Percentiles rank a stretch among this genome's conserved stretches.
These are phyloP conservation scores for Zoanthus gigantus DNA, from an alignment of 92 coral and sea anemone species.

Conservation along the genomic window DNA sequence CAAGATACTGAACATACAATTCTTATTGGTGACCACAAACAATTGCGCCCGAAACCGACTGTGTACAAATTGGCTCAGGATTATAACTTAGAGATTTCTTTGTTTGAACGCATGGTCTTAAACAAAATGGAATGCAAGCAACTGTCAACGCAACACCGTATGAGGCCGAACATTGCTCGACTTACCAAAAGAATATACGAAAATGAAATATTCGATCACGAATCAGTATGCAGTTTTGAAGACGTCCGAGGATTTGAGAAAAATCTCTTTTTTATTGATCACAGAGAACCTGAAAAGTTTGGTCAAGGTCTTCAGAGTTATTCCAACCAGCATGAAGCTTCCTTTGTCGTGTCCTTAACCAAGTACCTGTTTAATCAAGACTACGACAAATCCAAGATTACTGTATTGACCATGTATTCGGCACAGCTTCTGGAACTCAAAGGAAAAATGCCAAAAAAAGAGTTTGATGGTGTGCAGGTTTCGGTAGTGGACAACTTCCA, in stretches of 20 bases:
- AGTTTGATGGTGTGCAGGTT: constrained; percentile 42
- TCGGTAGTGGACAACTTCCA: constrained; percentile 59
- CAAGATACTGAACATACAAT: constrained; percentile 55
- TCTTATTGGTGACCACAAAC: constrained; percentile 66
- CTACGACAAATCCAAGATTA: constrained; percentile 46
- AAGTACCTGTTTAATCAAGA: constrained; percentile 42
- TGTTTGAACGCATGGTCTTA: constrained; percentile 77
- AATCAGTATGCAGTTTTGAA: constrained; percentile 46
- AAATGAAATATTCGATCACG: constrained; percentile 67
- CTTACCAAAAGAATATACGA: constrained; percentile 72
- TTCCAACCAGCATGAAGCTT: constrained; percentile 56
- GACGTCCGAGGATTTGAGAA: constrained; percentile 56
- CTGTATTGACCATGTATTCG: constrained; percentile 52
- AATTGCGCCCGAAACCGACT: constrained; percentile 62
- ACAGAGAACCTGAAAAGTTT: constrained; percentile 42
- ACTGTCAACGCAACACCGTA: constrained; percentile 72
- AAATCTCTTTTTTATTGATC: constrained; percentile 54
- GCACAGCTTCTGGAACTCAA: constrained; percentile 55
- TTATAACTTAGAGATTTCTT: constrained; percentile 50
- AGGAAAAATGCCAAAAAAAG: constrained; percentile 40
- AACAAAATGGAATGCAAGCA: constrained; percentile 72
- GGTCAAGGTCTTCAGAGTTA: constrained; percentile 45
- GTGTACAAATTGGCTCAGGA: constrained; percentile 53
- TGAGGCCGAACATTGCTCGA: constrained; percentile 77
- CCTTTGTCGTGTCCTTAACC: constrained; percentile 53